These are phyloP conservation scores for Mamestra brassicae DNA, from an alignment of 2,888 invertebrate species.

Conservation along the genomic window DNA sequence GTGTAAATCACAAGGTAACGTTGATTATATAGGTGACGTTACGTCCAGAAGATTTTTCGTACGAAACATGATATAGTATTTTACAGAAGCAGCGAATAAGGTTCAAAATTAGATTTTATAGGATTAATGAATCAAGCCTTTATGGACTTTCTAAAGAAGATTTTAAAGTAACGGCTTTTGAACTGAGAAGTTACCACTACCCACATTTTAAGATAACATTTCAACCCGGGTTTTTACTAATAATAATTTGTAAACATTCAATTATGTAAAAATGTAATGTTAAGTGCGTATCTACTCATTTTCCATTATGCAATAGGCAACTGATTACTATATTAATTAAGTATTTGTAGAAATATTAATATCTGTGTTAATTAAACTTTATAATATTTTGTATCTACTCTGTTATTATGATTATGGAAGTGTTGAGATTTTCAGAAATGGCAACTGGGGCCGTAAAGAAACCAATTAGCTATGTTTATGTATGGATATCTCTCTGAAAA, in stretches of 20 bases:
- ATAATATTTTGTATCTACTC: constrained; percentile 29
- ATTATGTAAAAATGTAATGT: constrained; percentile 38
- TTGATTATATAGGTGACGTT: background rate
- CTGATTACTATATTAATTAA: constrained; percentile 51
- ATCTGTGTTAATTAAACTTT: constrained; percentile 40
- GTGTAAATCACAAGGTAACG: background rate
- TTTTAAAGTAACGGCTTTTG: background rate
- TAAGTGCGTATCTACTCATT: constrained; percentile 55
- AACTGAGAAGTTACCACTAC: background rate
- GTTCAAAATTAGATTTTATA: background rate
- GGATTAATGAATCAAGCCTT: background rate
- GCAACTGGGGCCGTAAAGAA: constrained; percentile 6
- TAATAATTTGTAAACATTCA: constrained; percentile 44
- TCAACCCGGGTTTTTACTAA: constrained; percentile 15
- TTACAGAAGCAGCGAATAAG: background rate
- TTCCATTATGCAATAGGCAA: constrained; percentile 61
- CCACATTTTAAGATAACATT: constrained; percentile 17
- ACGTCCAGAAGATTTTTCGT: background rate
- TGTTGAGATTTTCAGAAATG: constrained; percentile 51
- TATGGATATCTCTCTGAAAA: background rate
- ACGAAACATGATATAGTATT: background rate
- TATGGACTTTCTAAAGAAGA: background rate
- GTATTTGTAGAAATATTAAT: constrained; percentile 50
- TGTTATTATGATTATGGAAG: constrained; percentile 42
- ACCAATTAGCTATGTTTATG: background rate